Conservation (phyloP, 2,113 vertebrate species). For the Sander vitreus region DNA sequence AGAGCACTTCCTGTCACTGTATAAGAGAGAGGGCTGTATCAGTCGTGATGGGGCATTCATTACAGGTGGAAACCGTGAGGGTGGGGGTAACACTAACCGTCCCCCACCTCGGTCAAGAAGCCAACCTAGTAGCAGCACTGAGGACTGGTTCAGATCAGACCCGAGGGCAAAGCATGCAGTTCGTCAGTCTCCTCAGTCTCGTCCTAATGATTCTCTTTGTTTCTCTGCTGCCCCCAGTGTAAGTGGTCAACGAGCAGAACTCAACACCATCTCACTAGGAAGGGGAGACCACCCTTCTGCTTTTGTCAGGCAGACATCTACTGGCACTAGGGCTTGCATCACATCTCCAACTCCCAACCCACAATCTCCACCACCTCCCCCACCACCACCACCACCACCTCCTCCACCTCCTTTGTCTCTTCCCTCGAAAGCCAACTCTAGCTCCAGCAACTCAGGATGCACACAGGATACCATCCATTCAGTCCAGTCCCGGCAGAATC, state of each 20-base stretch:
- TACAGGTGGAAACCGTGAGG: constrained; percentile 40
- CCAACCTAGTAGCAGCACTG: constrained; percentile 68
- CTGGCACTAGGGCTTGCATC: constrained; percentile 84
- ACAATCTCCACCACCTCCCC: constrained; percentile 65
- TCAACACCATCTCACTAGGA: constrained; percentile 87
- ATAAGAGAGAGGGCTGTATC: constrained; percentile 63
- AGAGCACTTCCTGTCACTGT: constrained; percentile 72
- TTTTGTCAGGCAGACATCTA: constrained; percentile 87
- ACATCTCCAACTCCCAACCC: constrained; percentile 64
- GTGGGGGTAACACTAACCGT: constrained; percentile 26
- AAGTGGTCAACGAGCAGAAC: constrained; percentile 91
- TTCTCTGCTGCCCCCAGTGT: constrained; percentile 94
- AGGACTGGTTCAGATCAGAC: constrained; percentile 80
- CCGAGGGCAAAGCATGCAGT: constrained; percentile 73
- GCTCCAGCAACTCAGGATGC: constrained; percentile 86
- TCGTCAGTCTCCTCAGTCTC: constrained; percentile 80
- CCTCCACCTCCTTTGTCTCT: constrained; percentile 67
- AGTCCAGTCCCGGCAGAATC: constrained; percentile 88
- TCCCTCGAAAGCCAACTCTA: constrained; percentile 86
- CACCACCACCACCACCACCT: constrained; percentile 54
- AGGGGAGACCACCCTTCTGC: constrained; percentile 91
- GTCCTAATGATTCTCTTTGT: constrained; percentile 90
- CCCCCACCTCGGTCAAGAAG: constrained; percentile 73
- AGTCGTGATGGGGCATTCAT: constrained; percentile 49
- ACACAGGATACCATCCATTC: constrained; percentile 87